Evolutionary conservation across 1,140 invertebrate genomes (phyloP).

Genomic region (Anthonomus grandis): DNA sequence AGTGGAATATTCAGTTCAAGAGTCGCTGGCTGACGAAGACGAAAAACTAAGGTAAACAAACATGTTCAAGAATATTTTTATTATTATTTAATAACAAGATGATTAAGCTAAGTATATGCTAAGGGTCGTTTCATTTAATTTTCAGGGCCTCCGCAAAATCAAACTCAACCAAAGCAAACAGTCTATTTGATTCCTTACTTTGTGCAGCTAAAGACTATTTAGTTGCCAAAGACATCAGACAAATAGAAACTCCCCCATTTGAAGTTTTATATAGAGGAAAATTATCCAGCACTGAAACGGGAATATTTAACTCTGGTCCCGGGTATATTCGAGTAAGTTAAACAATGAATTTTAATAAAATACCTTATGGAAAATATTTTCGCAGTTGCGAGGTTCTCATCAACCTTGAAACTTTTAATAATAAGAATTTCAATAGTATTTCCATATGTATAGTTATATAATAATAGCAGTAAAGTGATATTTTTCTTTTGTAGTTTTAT

Average conservation of each 20-base stretch:
- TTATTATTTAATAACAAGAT: background rate
- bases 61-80: background rate
- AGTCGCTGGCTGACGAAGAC: conserved; percentile 34
- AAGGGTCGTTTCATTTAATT: background rate
- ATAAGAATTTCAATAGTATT: too few relatives aligned
- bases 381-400: too few relatives aligned
- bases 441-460: too few relatives aligned
- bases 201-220: conserved; percentile 38
- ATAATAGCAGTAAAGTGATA: too few relatives aligned
- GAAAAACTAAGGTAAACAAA: conserved; percentile 34
- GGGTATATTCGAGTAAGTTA: conserved; percentile 28
- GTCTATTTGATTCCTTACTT: conserved; percentile 34
- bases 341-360: too few relatives aligned
- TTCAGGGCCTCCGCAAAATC: conserved; percentile 28
- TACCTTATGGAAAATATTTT: too few relatives aligned
- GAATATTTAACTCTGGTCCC: conserved; percentile 26
- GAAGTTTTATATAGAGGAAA: conserved; percentile 36
- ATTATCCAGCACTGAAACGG: conserved; percentile 30
- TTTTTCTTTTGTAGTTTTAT: too few relatives aligned
- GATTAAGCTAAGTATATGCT: background rate
- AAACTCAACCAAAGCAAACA: conserved; percentile 31
- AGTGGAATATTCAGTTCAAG: conserved; percentile 36
- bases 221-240: conserved; percentile 29
- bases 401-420: too few relatives aligned
- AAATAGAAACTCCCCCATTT: conserved; percentile 31